Base-by-base conservation (phyloP, 2,797 vertebrate species). In the Platalea minor region DNA sequence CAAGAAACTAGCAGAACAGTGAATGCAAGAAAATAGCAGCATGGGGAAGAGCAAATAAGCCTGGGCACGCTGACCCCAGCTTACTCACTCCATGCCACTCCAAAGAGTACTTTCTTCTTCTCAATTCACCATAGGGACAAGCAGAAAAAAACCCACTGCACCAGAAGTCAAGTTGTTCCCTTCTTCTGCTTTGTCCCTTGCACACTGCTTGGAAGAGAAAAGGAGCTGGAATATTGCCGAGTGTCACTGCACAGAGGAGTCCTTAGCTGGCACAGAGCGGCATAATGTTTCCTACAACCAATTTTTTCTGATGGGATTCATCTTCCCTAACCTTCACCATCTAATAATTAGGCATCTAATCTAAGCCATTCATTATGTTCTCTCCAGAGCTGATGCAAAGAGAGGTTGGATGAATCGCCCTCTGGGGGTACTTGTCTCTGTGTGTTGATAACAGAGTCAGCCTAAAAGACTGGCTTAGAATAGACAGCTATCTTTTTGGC, bases 291-390 rank as follows among this genome's bases (percentile, higher is more conserved):
- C 84, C 59, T 93, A 70, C 39, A 87, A 79, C 63, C 31, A 4
- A 0, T 3, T 51, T 54, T 88, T 85, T 60, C 61, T 85, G 46
- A 33, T 26, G 12, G 41, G 70, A 85, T 87, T 96, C 39, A 25
- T 93, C 81, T 82, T 85, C 74, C 70, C 74, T 95, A 93, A 93
- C 93, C 95, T 93, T 95, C 93, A 79, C 74, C 68, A 63, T 74
- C 86, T 87, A 94, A 87, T 94, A 96, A 96, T 96, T 94, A 95
- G 77, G 60, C 45, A 87, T 79, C 92, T 91, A 82, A 87, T 91
- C 84, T 85, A 73, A 96, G 86, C 45, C 75, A 74, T 89, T 92
- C 91, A 87, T 95, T 94, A 82, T 48, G 51, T 70, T 88, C 26
- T 89, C 59, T 92, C 51, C 65, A 57, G 67, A 92, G 86, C 33